A percentile compares a stretch with the other conserved stretches of the same genome.
Evolutionary conservation across 2,797 vertebrate genomes (phyloP).

Genomic region (Falco peregrinus): DNA sequence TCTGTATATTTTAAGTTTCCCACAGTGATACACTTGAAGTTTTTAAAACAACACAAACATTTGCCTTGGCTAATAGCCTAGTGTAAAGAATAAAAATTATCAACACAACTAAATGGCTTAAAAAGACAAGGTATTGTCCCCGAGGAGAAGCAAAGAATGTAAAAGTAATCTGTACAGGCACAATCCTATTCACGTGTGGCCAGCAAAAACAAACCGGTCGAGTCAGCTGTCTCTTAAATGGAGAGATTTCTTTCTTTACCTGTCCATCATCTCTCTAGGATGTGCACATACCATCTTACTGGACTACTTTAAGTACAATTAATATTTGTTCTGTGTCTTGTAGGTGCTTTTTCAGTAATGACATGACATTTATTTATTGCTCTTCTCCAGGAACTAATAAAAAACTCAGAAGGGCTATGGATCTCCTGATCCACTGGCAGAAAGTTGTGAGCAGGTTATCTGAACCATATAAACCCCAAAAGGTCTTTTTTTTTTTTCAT

Average conservation of each 20-base stretch:
- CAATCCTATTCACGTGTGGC: conserved; percentile 47
- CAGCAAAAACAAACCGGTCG: conserved; percentile 53
- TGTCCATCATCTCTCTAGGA: conserved; percentile 62
- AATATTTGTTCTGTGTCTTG: conserved; percentile 28
- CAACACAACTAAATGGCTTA: conserved; percentile 37
- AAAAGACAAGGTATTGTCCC: conserved; percentile 67
- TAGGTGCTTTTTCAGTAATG: not conserved
- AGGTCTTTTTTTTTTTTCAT: not conserved
- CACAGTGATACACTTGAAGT: conserved; percentile 73
- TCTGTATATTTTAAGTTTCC: conserved; percentile 74
- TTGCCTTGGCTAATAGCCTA: conserved; percentile 70
- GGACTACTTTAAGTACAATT: conserved; percentile 8
- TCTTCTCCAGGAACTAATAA: conserved; percentile 27
- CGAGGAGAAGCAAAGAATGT: conserved; percentile 18
- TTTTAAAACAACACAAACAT: conserved; percentile 75
- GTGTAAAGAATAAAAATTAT: conserved; percentile 63
- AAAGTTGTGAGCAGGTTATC: not conserved
- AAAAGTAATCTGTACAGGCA: conserved; percentile 18
- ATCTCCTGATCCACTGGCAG: not conserved
- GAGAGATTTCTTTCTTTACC: conserved; percentile 19
- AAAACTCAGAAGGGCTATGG: not conserved
- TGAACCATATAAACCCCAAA: not conserved
- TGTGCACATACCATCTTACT: not conserved
- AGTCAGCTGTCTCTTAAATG: conserved; percentile 8
- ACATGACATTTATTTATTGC: conserved; percentile 27